Base-by-base conservation (phyloP, 2,888 invertebrate species). In the Temnothorax ravouxi region DNA sequence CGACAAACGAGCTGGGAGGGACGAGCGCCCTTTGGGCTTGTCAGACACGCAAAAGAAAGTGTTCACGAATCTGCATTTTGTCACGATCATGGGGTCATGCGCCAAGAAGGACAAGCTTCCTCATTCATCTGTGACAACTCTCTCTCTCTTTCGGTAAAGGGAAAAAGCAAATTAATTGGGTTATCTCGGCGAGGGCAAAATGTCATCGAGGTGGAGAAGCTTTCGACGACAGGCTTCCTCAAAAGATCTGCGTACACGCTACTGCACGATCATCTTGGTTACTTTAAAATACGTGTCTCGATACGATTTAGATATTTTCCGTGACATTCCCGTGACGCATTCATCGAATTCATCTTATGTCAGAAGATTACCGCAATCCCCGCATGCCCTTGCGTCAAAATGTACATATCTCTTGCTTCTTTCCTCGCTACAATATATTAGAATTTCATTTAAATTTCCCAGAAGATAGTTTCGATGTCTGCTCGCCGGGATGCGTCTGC, bases 101-200 rank as follows among this genome's bases (percentile, higher is more conserved):
- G 72, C 21, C 76, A 80, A 80, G 72, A 83, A 85, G 67, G 86
- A 71, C 71, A 77, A 66, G 67, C 52, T 77, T 84, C 29, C 56
- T 81, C 87, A 88, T 91, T 91, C 91, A 91, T 91, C 89, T 83
- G 82, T 76, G 56, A 81, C 85, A 83, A 80, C 83, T 87, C 21
- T 41, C 18, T 41, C 56, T 56, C 18, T 66, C 88, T 66, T 83
- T 76, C 86, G 82, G 56, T 84, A 64, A 71, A 83, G 64, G 86
- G 88, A 83, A 76, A 74, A n/a, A 34, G 85, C 83, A 86, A 91
- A 89, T 90, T 88, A 91, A 89, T 90, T 88, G 84, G 85, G 88
- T 89, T 91, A 88, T 84, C 86, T 54, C 67, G 83, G n/a, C n/a
- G n/a, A n/a, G n/a, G 61, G 13, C 80, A 64, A 86, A 87, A 89